Evolutionary conservation across 35 echinoderm and acorn worm genomes (phyloP), one percentile per base, ranked within the genome.

Genomic region (Ophioderma brevispina): DNA sequence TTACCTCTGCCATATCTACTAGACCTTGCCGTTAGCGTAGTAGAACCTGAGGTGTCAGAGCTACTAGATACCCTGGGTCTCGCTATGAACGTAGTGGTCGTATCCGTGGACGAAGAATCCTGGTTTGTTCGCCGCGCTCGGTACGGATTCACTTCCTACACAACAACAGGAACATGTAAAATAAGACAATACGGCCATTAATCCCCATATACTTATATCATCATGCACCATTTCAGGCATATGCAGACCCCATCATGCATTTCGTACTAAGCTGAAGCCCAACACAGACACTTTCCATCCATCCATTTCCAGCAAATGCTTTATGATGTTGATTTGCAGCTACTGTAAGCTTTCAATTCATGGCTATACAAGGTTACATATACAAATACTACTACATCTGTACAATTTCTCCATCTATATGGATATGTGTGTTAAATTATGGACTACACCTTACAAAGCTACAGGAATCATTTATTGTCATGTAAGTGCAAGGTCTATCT

Each of bases 331-430:
- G 28, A 13, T 70, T 30, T 70, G 17, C 59, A 4, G 59, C 59
- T 70, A 70, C 59, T 70, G 59, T 70, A 70, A 70, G 59, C 59
- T 70, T 70, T 70, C 59, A 70, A 70, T 70, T 70, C 59, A 70
- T 46, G 41, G 17, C 41, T 8, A 46, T 46, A n/a, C n/a, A n/a
- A n/a, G n/a, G n/a, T n/a, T n/a, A n/a, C n/a, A n/a, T n/a, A n/a
- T n/a, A n/a, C n/a, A n/a, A n/a, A n/a, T n/a, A n/a, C n/a, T n/a
- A n/a, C n/a, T n/a, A n/a, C n/a, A n/a, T n/a, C n/a, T n/a, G n/a
- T n/a, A n/a, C n/a, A n/a, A n/a, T n/a, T n/a, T n/a, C n/a, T n/a
- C n/a, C n/a, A n/a, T n/a, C n/a, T n/a, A n/a, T n/a, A n/a, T n/a
- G n/a, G n/a, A n/a, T n/a, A n/a, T n/a, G n/a, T n/a, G n/a, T n/a